phyloP scores from a whole-genome alignment of 1,140 invertebrate species.

The Drosophila subobscura region DNA sequence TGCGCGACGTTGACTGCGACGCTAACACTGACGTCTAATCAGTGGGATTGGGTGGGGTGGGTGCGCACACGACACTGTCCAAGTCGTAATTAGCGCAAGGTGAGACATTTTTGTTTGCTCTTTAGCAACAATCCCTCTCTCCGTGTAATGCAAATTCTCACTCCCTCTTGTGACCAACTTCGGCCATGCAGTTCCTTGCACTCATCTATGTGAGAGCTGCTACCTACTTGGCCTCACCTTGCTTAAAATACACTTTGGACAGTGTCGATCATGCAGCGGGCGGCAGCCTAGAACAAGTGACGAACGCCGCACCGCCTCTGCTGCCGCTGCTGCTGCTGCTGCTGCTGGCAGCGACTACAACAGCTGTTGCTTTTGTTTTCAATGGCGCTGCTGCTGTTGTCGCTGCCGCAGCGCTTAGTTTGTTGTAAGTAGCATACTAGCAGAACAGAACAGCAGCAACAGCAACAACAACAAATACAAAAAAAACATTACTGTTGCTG shows the following conservation, averaged over 20 bases:
- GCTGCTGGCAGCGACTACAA: constrained; percentile 18
- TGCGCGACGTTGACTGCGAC: constrained; percentile 2
- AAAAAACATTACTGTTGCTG: constrained; percentile 25
- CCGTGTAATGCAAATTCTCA: too few species aligned
- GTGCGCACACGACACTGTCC: too few species aligned
- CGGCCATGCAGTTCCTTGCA: too few species aligned
- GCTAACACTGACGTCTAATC: background rate
- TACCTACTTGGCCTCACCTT: too few species aligned
- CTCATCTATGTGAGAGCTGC: too few species aligned
- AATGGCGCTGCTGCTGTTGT: constrained; percentile 29
- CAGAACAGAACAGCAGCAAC: constrained; percentile 35
- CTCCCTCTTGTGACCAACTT: too few species aligned
- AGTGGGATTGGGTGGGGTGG: too few species aligned
- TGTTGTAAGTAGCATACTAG: constrained; percentile 68
- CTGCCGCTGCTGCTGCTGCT: constrained; percentile 13
- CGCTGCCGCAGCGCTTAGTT: constrained; percentile 40
- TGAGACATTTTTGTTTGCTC: too few species aligned
- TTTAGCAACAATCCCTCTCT: too few species aligned
- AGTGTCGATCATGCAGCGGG: constrained; percentile 32
- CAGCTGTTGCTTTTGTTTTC: constrained; percentile 60
- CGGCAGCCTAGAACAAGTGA: too few species aligned
- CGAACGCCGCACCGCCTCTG: constrained; percentile 1
- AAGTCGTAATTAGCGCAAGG: too few species aligned
- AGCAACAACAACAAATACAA: constrained; percentile 46
- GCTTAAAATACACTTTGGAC: too few species aligned